Evolutionary conservation across 1,140 invertebrate species (phyloP), one percentile per base, ranked within the genome.

Genomic region (Megalonaias nervosa): DNA sequence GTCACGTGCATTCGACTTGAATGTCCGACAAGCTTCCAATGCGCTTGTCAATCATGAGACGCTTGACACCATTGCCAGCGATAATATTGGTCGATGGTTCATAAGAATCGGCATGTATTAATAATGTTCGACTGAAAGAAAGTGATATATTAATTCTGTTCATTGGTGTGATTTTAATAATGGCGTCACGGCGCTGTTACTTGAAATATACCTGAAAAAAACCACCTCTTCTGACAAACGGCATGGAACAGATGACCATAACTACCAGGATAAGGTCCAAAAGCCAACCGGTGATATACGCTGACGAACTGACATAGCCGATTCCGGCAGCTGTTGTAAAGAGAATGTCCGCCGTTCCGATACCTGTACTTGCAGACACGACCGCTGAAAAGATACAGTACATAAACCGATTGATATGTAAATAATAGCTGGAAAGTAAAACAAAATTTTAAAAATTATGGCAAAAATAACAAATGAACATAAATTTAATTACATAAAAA

Each of bases 171-270:
- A 48, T 48, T 48, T 0, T 48, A 48, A 48, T 48, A 48, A 48
- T 48, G 38, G 11, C 4, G 38, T 48, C 6, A 48, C 38, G 6
- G 11, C 6, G 1, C 16, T 19, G 23, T 48, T 21, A 15, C 26
- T 31, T 59, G 19, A 56, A 31, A 60, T 19, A 15, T 82, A 97
- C 96, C 94, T 98, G 96, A 89, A 98, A 99, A 84, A 95, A 95
- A n/a, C 97, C 97, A 56, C 95, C 94, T 74, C 96, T 92, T 70
- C 97, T 91, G 1, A 98, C 95, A 87, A 96, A 96, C 0, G 96
- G 94, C 89, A 97, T 93, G 0, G 97, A 97, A 86, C 96, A 97
- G 1, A 96, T 90, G 48, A 95, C 94, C 93, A 98, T 97, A 5
- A 97, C 91, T 6, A 93, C 75, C 0, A 98, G 91, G 56, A 97